Conservation (phyloP, 2,113 vertebrate species). For the Psophia crepitans region DNA sequence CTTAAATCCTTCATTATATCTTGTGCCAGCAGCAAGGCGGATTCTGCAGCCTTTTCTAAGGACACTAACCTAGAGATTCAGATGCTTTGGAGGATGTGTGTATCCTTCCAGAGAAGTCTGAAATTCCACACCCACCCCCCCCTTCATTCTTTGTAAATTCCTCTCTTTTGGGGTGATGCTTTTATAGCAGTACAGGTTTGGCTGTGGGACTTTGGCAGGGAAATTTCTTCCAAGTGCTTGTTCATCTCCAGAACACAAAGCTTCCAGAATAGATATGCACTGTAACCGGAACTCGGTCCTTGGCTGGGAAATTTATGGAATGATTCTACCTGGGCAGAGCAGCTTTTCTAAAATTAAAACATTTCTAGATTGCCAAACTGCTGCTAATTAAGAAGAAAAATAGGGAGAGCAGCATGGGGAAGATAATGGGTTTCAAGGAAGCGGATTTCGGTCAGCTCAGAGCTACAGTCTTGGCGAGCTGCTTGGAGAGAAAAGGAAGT, state of each 20-base stretch:
- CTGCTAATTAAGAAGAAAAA: not conserved
- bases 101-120: not conserved
- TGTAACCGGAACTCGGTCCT: not conserved
- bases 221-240: not conserved
- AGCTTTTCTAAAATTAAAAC: not conserved
- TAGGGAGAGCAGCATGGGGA: not conserved
- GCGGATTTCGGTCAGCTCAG: not conserved
- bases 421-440: not conserved
- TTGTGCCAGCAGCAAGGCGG: not conserved
- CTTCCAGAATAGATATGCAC: not conserved
- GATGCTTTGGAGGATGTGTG: not conserved
- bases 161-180: not conserved
- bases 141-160: not conserved
- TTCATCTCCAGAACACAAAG: not conserved
- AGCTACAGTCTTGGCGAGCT: not conserved
- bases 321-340: not conserved
- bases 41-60: conserved; percentile 8
- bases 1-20: conserved; percentile 50
- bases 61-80: not conserved
- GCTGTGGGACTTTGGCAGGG: not conserved
- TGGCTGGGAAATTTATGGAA: not conserved
- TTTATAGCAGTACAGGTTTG: not conserved
- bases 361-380: not conserved
- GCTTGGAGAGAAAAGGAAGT: not conserved
- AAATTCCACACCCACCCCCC: too few relatives aligned